phyloP scores from a whole-genome alignment of 2,888 invertebrate genomes.

The Catonia carolina region DNA sequence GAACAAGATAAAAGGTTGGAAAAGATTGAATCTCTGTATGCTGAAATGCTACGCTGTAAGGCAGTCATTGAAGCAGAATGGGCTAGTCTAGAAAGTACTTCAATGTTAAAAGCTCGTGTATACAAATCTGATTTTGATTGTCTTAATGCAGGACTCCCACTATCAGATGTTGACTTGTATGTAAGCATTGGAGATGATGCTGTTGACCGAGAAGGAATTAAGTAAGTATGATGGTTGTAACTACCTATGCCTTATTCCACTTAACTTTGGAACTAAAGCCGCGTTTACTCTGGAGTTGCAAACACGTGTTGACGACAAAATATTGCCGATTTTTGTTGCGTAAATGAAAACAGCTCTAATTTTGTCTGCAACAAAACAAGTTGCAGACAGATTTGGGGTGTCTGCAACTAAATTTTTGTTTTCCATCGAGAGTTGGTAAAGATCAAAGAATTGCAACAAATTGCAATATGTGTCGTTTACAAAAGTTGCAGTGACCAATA shows the following conservation, averaged over 20 bases:
- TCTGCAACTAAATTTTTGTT: too few species aligned
- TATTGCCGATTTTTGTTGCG: too few species aligned
- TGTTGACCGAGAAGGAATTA: constrained; percentile 19
- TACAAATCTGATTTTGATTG: constrained; percentile 58
- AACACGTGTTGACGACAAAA: too few species aligned
- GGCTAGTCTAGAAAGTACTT: constrained; percentile 51
- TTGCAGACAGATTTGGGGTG: too few species aligned
- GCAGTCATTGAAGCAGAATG: constrained; percentile 56
- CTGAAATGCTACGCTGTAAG: constrained; percentile 57
- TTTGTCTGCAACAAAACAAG: too few species aligned
- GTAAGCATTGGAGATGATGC: constrained; percentile 53
- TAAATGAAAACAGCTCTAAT: too few species aligned
- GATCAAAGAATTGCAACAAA: too few species aligned
- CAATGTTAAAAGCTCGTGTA: constrained; percentile 54
- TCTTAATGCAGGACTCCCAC: constrained; percentile 53
- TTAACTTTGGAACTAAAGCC: too few species aligned
- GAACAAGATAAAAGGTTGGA: constrained; percentile 66
- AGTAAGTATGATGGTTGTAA: constrained; percentile 14
- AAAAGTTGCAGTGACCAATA: too few species aligned
- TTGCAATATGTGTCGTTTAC: not conserved
- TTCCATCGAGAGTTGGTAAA: too few species aligned
- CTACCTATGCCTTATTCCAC: too few species aligned
- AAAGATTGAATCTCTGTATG: constrained; percentile 53
- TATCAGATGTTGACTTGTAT: constrained; percentile 62
- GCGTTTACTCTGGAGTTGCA: too few species aligned